A percentile compares a stretch with the other conserved stretches of the same genome.
Evolutionary conservation across 2,113 vertebrate species (phyloP).

Genomic region (Menidia beryllina): DNA sequence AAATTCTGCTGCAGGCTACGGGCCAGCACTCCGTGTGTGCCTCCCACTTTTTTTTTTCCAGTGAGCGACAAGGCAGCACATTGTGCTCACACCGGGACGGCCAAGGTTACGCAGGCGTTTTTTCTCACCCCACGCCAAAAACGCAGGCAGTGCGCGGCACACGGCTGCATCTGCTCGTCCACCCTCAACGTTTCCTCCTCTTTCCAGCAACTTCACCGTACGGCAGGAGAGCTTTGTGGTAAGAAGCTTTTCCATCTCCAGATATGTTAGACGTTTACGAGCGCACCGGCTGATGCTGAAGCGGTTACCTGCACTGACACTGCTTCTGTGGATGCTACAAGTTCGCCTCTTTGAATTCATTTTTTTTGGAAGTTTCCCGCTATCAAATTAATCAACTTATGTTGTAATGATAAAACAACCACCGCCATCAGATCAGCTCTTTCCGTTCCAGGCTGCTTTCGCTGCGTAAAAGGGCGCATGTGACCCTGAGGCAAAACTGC

Average conservation of each 20-base stretch:
- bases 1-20: slow-evolving; percentile 47
- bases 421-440: no score
- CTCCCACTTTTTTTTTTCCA: slow-evolving; percentile 66
- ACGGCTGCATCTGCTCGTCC: slow-evolving; percentile 27
- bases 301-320: slow-evolving; percentile 41
- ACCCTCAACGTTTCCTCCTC: slow-evolving; percentile 3
- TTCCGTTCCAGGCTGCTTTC: background rate
- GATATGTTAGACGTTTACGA: background rate
- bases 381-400: background rate
- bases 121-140: slow-evolving; percentile 22
- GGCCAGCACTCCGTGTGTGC: slow-evolving; percentile 58
- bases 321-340: slow-evolving; percentile 19
- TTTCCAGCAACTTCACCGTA: background rate
- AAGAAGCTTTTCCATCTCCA: slow-evolving; percentile 23
- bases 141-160: slow-evolving; percentile 33
- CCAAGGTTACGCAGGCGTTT: slow-evolving; percentile 56
- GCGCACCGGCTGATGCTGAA: slow-evolving; percentile 47
- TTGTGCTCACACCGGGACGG: slow-evolving; percentile 57
- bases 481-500: slow-evolving; percentile 23
- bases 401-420: background rate
- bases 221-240: slow-evolving; percentile 30
- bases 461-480: slow-evolving; percentile 25
- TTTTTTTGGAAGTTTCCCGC: slow-evolving; percentile 33
- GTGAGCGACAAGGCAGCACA: slow-evolving; percentile 63
- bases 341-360: background rate